Evolutionary conservation across 1,140 invertebrate species (phyloP).

Genomic region (Stegodyphus mimosarum): DNA sequence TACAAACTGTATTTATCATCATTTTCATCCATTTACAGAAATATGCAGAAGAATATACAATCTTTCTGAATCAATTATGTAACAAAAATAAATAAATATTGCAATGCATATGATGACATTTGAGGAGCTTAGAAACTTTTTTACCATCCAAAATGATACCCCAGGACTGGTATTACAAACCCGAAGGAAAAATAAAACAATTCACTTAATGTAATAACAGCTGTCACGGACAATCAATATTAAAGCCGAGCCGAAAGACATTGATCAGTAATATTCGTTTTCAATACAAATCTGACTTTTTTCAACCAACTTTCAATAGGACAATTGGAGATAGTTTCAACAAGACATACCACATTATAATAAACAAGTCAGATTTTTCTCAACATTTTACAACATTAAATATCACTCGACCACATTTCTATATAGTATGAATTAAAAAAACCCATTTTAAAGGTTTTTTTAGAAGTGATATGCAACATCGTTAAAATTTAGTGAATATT

Average conservation of each 20-base stretch:
- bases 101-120: too few relatives aligned
- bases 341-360: background rate
- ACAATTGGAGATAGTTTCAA: background rate
- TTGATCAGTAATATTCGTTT: background rate
- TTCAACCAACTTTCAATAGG: background rate
- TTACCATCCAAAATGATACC: background rate
- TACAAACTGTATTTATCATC: too few relatives aligned
- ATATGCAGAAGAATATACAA: too few relatives aligned
- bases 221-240: background rate
- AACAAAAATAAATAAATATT: too few relatives aligned
- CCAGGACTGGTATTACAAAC: too few relatives aligned
- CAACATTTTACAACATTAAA: background rate
- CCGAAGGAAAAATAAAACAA: background rate
- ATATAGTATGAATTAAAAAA: constrained; percentile 30
- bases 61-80: too few relatives aligned
- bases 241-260: background rate
- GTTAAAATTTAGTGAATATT: constrained; percentile 48
- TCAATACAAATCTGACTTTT: background rate
- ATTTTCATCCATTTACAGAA: too few relatives aligned
- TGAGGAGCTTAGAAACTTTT: background rate
- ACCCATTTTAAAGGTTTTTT: constrained; percentile 17
- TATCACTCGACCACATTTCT: constrained; percentile 32
- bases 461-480: constrained; percentile 56
- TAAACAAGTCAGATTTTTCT: background rate
- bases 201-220: background rate